These are phyloP conservation scores for Philantomba maxwellii DNA, from an alignment of 2,113 vertebrate genomes.

Conservation along the genomic window DNA sequence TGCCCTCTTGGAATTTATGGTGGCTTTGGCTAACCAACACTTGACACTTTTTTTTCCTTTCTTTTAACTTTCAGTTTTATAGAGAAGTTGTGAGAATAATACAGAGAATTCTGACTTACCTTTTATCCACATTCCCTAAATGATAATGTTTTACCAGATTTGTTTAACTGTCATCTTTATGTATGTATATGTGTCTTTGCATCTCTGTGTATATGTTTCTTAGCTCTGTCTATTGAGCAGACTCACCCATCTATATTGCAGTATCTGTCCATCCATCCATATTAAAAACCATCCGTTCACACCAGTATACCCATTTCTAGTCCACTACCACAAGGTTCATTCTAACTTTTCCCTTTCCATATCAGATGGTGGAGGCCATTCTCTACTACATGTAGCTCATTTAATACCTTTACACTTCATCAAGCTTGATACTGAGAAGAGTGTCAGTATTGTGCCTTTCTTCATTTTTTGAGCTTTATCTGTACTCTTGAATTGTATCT, in stretches of 20 bases:
- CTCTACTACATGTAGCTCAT: neutral
- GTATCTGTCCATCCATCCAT: neutral
- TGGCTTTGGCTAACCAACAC: neutral
- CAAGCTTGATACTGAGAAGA: neutral
- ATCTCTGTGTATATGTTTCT: neutral
- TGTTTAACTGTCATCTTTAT: neutral
- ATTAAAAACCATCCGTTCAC: neutral
- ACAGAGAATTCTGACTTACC: neutral
- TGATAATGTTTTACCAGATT: neutral
- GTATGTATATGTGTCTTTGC: too few species aligned
- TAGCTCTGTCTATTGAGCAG: neutral
- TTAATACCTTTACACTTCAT: neutral
- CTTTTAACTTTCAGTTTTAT: neutral
- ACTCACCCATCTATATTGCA: neutral
- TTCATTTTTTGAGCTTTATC: neutral
- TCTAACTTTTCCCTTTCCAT: neutral
- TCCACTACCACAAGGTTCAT: fast-evolving
- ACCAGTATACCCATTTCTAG: neutral
- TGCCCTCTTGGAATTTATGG: neutral
- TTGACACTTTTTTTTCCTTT: neutral
- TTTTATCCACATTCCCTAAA: neutral
- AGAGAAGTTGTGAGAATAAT: neutral
- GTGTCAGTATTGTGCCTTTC: neutral
- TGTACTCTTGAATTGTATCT: neutral
- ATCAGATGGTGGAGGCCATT: neutral